Evolutionary conservation across 2,797 vertebrate species (phyloP).

Genomic region (Coreius guichenoti): DNA sequence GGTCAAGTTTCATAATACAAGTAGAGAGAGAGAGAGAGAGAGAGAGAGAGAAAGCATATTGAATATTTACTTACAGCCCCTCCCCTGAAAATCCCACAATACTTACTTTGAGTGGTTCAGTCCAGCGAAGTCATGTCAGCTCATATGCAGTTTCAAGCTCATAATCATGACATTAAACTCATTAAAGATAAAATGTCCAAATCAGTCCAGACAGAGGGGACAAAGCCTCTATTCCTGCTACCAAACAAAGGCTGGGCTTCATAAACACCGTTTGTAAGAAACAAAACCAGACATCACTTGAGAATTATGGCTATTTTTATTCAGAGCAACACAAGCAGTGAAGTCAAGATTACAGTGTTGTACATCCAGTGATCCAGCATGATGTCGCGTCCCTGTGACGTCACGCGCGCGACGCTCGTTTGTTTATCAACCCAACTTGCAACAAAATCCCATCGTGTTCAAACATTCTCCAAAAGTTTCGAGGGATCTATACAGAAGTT

Average conservation of each 20-base stretch:
- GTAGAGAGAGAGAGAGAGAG: no score
- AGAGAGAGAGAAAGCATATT: no score
- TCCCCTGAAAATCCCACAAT: neutral
- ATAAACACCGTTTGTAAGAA: neutral
- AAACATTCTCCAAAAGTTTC: slow-evolving; percentile 6
- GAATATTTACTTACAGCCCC: neutral
- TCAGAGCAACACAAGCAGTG: neutral
- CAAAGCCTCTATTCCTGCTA: neutral
- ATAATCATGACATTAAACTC: neutral
- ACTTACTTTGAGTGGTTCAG: slow-evolving; percentile 18
- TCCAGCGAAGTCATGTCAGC: neutral
- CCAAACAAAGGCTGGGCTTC: neutral
- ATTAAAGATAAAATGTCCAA: neutral
- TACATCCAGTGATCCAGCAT: neutral
- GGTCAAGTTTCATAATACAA: neutral
- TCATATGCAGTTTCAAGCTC: neutral
- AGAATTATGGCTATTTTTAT: neutral
- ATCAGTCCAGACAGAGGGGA: neutral
- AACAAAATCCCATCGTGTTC: slow-evolving; percentile 19
- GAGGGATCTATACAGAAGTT: neutral
- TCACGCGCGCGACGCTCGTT: slow-evolving; percentile 32
- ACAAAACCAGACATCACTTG: neutral
- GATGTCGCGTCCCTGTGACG: slow-evolving; percentile 24
- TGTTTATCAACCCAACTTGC: slow-evolving; percentile 41
- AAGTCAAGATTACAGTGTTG: neutral